Percentiles rank a stretch among this genome's conserved stretches.
Evolutionary conservation across 2,888 invertebrate species (phyloP).

Genomic region (Ormyrus rosae): DNA sequence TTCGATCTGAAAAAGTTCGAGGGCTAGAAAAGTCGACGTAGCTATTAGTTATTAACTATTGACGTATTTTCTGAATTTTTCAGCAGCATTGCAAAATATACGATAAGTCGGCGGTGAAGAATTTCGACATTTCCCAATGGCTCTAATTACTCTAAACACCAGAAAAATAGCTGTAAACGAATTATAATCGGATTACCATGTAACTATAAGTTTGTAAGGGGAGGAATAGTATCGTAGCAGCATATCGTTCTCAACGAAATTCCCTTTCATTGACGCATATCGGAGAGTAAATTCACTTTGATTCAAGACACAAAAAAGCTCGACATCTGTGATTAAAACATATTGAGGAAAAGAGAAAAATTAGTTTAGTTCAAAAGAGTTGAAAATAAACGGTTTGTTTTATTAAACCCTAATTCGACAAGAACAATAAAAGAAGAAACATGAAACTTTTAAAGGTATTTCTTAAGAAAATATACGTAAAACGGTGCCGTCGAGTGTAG

Average conservation of each 20-base stretch:
- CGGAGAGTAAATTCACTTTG: not conserved
- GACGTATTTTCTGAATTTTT: not conserved
- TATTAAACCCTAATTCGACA: not conserved
- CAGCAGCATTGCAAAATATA: not conserved
- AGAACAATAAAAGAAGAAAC: no score
- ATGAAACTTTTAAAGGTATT: not conserved
- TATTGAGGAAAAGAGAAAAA: conserved; percentile 2
- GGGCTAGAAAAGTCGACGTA: not conserved
- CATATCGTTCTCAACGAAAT: conserved; percentile 22
- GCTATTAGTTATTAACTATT: conserved; percentile 10
- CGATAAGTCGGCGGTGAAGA: not conserved
- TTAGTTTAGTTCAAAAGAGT: conserved; percentile 20
- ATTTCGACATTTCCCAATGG: conserved; percentile 10
- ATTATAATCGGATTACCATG: conserved; percentile 31
- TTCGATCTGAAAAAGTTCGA: not conserved
- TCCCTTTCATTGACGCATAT: no score
- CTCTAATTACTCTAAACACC: conserved; percentile 36
- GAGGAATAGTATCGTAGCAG: conserved; percentile 15
- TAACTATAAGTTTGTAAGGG: conserved; percentile 24
- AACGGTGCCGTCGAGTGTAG: conserved; percentile 36
- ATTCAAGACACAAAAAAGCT: conserved; percentile 34
- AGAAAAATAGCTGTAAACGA: conserved; percentile 6
- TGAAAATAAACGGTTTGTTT: not conserved
- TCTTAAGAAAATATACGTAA: conserved; percentile 46
- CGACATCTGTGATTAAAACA: conserved; percentile 53